phyloP scores from a whole-genome alignment of 2,113 vertebrate genomes.

The Morphnarchus princeps region DNA sequence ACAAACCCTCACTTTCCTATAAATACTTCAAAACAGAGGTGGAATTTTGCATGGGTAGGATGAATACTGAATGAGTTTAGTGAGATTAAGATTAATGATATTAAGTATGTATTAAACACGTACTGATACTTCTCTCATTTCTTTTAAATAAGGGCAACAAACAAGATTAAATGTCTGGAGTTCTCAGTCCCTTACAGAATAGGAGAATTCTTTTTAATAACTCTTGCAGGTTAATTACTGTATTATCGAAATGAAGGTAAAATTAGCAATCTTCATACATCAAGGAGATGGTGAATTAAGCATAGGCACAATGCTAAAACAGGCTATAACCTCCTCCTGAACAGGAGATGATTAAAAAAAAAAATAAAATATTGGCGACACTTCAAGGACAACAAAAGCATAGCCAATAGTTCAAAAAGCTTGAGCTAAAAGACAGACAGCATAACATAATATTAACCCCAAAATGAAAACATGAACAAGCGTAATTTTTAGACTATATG shows the following conservation, averaged over 20 bases:
- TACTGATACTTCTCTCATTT: neutral
- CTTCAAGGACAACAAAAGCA: neutral
- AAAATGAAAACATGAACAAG: neutral
- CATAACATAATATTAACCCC: neutral
- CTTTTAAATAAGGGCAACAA: neutral
- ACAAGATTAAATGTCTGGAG: neutral
- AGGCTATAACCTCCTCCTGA: neutral
- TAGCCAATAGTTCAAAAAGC: neutral
- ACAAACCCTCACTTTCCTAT: neutral
- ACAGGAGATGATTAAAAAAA: neutral
- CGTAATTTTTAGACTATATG: neutral
- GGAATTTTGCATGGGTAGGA: neutral
- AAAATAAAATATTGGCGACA: neutral
- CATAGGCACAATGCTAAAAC: neutral
- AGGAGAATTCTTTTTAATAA: neutral
- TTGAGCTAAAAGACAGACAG: neutral
- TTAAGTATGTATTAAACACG: neutral
- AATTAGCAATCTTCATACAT: neutral
- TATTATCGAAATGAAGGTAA: neutral
- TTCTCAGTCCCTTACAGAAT: neutral
- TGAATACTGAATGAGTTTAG: neutral
- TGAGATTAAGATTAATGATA: neutral
- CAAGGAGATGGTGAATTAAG: neutral
- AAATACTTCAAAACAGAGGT: neutral
- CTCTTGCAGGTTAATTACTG: neutral